Base-by-base conservation (phyloP, 2,888 invertebrate genomes). In the Amphipyra tragopoginis region DNA sequence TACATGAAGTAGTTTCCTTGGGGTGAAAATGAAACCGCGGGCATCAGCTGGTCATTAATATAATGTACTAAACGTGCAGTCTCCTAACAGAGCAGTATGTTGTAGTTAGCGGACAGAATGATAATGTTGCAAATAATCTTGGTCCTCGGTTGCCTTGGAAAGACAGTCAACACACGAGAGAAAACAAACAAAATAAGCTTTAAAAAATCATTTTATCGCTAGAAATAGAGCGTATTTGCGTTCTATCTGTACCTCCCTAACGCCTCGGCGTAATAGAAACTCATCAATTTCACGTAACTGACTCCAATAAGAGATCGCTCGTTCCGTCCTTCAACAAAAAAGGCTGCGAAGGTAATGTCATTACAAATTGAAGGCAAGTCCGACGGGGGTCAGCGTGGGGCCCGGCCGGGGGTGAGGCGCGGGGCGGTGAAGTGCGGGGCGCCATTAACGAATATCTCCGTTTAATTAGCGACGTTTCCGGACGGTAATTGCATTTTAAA, bases 401-500 rank as follows among this genome's bases (percentile, higher is more conserved):
- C 51, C 39, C 52, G 33, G 49, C 26, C 15, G 26, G 45, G 33
- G 56, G 33, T 34, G 48, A 42, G 39, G 36, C 15, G 34, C 21
- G 11, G 29, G 47, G 13, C 13, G 49, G 42, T 33, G 48, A 56
- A 68, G 66, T 39, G 39, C 38, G 72, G 67, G 56, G 70, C 64
- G 59, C 80, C 83, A 84, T 85, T 85, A 84, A 80, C 85, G 86
- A 84, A 85, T 86, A 87, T 88, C 86, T 86, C 83, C 80, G 85
- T 88, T 88, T 90, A 90, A 90, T 91, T 90, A 90, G 88, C 86
- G 79, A 77, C 79, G 81, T 80, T 85, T 84, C 85, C 79, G 79
- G 79, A 82, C 81, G 82, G 84, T 89, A 89, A 90, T 91, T 90
- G 87, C 88, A 82, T 87, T 90, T 89, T 89, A 89, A 89, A 89